Evolutionary conservation across 2,113 vertebrate species (phyloP).

Genomic region (Elephantulus edwardii): DNA sequence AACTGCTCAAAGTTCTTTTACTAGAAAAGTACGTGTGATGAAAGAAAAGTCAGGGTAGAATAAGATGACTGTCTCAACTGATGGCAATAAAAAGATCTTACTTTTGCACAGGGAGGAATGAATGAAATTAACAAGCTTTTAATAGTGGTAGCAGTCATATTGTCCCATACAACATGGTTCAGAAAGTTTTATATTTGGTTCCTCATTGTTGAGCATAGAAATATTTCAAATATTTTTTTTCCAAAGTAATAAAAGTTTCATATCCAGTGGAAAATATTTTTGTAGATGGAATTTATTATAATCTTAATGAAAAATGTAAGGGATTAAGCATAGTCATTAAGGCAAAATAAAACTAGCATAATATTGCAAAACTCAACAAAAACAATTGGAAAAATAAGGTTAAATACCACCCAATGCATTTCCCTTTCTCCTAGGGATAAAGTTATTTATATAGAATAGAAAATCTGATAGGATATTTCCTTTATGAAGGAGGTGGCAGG

Average conservation of each 20-base stretch:
- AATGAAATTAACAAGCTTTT: neutral
- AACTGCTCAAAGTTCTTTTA: neutral
- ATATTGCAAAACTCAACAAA: conserved; percentile 7
- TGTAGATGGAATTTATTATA: conserved; percentile 2
- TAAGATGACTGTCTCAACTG: neutral
- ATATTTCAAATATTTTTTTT: conserved; percentile 24
- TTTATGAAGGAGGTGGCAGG: conserved; percentile 53
- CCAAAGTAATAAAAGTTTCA: conserved; percentile 40
- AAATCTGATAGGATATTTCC: conserved; percentile 44
- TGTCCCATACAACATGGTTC: neutral
- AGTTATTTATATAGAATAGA: conserved; percentile 29
- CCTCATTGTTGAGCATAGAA: conserved; percentile 1
- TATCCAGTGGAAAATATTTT: conserved; percentile 49
- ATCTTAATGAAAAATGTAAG: conserved; percentile 6
- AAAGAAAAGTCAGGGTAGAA: neutral
- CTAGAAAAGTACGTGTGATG: neutral
- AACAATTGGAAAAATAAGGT: neutral
- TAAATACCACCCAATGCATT: neutral
- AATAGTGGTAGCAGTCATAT: neutral
- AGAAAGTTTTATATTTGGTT: neutral
- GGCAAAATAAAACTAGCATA: neutral
- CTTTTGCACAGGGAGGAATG: neutral
- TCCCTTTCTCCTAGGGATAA: neutral
- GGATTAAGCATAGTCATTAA: neutral
- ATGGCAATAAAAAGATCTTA: neutral